Evolutionary conservation across 1,140 invertebrate genomes (phyloP).

Genomic region (Trichonephila clavata): DNA sequence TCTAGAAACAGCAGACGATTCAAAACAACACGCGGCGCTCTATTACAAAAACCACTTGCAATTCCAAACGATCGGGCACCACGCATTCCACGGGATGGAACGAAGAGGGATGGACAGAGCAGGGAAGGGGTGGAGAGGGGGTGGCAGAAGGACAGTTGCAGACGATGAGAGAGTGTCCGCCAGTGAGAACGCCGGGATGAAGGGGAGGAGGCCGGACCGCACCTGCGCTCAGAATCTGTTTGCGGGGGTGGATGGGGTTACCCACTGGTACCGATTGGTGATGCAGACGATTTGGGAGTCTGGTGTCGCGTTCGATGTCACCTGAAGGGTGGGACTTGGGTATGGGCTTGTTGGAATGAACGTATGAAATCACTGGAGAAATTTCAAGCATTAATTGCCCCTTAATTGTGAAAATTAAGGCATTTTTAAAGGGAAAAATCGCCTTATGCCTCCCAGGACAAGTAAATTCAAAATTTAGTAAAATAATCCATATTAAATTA

Average conservation of each 20-base stretch:
- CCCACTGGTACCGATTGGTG: not conserved
- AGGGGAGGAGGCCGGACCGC: slow-evolving; percentile 44
- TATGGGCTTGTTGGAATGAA: not conserved
- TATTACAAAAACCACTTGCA: slow-evolving; percentile 29
- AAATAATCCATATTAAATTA: too few species aligned
- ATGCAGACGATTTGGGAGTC: slow-evolving; percentile 4
- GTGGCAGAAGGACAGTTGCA: slow-evolving; percentile 20
- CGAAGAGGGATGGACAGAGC: not conserved
- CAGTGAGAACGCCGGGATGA: slow-evolving; percentile 41
- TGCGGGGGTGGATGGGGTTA: slow-evolving; percentile 1
- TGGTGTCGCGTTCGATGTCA: slow-evolving; percentile 12
- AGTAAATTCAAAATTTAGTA: too few species aligned
- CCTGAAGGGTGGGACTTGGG: slow-evolving; percentile 31
- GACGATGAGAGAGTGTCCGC: slow-evolving; percentile 43
- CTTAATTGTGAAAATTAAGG: not conserved
- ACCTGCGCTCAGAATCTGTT: slow-evolving; percentile 54
- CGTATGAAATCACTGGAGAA: not conserved
- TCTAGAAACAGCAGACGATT: slow-evolving; percentile 6
- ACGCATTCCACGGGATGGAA: slow-evolving; percentile 13
- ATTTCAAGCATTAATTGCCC: not conserved
- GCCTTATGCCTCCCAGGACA: too few species aligned
- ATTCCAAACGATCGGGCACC: slow-evolving; percentile 29
- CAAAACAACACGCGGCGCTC: slow-evolving; percentile 27
- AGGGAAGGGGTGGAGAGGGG: not conserved
- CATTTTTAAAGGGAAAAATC: too few species aligned